Percentiles rank a stretch among this genome's conserved stretches.
phyloP scores from a whole-genome alignment of 23 tunicate genomes.

The Halocynthia roretzi region DNA sequence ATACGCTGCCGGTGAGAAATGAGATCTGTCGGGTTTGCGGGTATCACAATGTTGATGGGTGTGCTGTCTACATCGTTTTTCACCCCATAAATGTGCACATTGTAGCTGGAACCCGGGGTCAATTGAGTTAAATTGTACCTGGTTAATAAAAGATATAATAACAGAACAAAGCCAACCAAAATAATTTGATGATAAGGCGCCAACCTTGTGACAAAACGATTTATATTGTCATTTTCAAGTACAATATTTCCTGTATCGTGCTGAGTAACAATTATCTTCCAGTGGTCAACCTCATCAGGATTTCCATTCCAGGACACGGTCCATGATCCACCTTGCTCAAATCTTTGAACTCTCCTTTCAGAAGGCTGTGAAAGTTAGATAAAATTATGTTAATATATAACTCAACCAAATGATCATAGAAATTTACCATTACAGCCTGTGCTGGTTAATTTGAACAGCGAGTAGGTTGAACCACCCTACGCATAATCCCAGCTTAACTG shows the following conservation, averaged over 20 bases:
- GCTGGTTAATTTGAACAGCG: too few relatives aligned
- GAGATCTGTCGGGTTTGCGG: background rate
- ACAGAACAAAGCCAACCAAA: background rate
- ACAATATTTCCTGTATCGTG: background rate
- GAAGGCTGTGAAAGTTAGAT: background rate
- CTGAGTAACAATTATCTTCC: conserved; percentile 15
- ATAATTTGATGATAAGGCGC: background rate
- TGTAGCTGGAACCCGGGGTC: conserved; percentile 4
- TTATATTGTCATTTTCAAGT: background rate
- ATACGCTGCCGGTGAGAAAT: background rate
- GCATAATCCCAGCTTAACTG: too few relatives aligned
- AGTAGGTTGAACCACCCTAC: too few relatives aligned
- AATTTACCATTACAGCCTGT: too few relatives aligned
- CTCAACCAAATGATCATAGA: too few relatives aligned
- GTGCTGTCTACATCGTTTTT: conserved; percentile 10
- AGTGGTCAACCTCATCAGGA: conserved; percentile 8
- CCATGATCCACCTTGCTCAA: conserved; percentile 22
- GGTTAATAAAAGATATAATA: background rate
- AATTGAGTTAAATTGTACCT: background rate
- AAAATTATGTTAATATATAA: too few relatives aligned
- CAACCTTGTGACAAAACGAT: conserved; percentile 1
- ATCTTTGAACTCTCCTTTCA: conserved; percentile 3
- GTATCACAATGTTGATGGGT: conserved; percentile 14
- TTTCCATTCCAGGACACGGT: conserved; percentile 17
- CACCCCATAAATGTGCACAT: conserved; percentile 19